These are phyloP conservation scores for Macquaria ambigua DNA, from an alignment of 2,113 vertebrate species.

Conservation along the genomic window DNA sequence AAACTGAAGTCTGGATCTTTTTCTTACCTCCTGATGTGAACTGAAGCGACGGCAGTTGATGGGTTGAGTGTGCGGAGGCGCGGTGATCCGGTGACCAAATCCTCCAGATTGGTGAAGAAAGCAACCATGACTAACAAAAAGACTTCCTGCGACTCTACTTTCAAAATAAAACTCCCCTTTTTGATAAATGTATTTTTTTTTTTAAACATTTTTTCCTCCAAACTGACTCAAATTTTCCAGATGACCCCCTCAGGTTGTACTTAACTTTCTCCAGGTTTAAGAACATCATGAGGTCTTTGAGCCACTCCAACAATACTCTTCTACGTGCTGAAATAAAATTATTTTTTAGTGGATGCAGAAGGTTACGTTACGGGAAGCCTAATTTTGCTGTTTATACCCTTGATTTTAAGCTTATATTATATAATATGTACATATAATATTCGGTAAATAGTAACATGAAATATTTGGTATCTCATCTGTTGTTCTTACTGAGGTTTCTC, in stretches of 20 bases:
- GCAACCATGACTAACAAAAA: not conserved
- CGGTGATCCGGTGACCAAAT: not conserved
- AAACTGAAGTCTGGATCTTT: rapidly evolving
- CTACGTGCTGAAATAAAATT: too few relatives aligned
- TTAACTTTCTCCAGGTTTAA: too few relatives aligned
- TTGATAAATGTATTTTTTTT: too few relatives aligned
- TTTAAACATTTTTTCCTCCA: too few relatives aligned
- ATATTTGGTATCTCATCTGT: not conserved
- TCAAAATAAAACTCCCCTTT: slow-evolving; percentile 38
- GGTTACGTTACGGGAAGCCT: too few relatives aligned
- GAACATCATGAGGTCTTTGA: too few relatives aligned
- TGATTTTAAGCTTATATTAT: not conserved
- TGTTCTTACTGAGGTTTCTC: not conserved
- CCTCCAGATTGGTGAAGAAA: rapidly evolving
- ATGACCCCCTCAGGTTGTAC: too few relatives aligned
- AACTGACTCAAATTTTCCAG: too few relatives aligned
- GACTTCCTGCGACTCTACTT: not conserved
- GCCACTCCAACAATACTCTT: too few relatives aligned
- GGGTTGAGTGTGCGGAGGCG: not conserved
- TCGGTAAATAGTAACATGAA: not conserved
- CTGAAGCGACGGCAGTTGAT: not conserved
- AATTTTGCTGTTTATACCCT: too few relatives aligned
- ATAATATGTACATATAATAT: not conserved
- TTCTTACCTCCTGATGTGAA: slow-evolving; percentile 49
- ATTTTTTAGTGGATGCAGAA: too few relatives aligned